A percentile compares a stretch with the other conserved stretches of the same genome.
phyloP scores from a whole-genome alignment of 2,888 invertebrate genomes.

The Limenitis camilla region DNA sequence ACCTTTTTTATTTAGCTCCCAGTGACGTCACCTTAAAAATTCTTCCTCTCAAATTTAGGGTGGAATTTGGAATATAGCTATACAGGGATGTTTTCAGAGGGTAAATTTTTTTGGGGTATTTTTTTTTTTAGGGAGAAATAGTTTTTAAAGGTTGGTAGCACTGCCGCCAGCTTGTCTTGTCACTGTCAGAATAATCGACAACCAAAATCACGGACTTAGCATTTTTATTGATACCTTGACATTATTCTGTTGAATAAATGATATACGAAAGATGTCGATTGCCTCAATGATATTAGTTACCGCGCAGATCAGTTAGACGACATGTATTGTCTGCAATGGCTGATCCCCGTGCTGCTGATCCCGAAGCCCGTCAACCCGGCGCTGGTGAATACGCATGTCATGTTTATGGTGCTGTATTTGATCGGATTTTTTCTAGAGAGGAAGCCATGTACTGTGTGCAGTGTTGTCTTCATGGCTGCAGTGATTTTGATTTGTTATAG shows the following conservation, averaged over 20 bases:
- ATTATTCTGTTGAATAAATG: constrained; percentile 28
- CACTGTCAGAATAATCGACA: constrained; percentile 12
- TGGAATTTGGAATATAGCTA: too few species aligned
- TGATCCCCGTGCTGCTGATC: constrained; percentile 96
- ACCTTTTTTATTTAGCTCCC: too few species aligned
- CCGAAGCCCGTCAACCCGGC: constrained; percentile 98
- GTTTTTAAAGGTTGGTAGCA: neutral
- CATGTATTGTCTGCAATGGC: constrained; percentile 98
- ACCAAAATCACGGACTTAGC: constrained; percentile 11
- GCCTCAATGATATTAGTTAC: constrained; percentile 27
- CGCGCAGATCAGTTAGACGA: constrained; percentile 28
- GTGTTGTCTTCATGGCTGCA: constrained; percentile 93
- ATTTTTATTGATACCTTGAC: constrained; percentile 21
- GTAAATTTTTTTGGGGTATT: too few species aligned
- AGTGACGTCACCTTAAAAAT: too few species aligned
- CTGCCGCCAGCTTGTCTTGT: constrained; percentile 3
- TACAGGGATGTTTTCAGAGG: too few species aligned
- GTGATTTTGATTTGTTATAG: constrained; percentile 97
- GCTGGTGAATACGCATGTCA: constrained; percentile 94
- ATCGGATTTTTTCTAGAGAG: constrained; percentile 97
- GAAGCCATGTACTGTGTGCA: constrained; percentile 97
- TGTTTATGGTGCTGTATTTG: constrained; percentile 97
- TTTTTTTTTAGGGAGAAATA: too few species aligned
- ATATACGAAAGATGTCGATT: constrained; percentile 50
- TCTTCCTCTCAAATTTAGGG: too few species aligned